Percentiles rank a stretch among this genome's conserved stretches.
Conservation (phyloP, 2,113 vertebrate species). For the Alaudala cheleensis region DNA sequence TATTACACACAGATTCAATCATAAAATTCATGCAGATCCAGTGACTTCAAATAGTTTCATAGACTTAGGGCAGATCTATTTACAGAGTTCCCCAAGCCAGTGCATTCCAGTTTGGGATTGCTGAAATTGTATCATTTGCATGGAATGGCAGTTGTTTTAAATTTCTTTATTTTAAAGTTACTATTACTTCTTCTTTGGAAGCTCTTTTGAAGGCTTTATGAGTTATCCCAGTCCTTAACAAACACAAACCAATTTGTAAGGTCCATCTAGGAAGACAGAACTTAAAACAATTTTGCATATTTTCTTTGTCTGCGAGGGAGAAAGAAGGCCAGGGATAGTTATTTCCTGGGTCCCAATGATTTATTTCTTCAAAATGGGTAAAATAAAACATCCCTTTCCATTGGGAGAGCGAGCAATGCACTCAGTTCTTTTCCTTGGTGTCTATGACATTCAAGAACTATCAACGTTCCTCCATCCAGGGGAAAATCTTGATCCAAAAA, state of each 20-base stretch:
- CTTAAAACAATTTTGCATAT: not conserved
- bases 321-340: not conserved
- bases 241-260: not conserved
- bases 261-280: not conserved
- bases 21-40: not conserved
- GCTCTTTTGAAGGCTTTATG: not conserved
- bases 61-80: not conserved
- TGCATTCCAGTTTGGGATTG: not conserved
- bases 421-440: not conserved
- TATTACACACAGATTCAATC: not conserved
- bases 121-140: not conserved
- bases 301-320: not conserved
- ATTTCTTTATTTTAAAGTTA: not conserved
- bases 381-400: not conserved
- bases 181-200: not conserved
- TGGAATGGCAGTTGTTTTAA: not conserved
- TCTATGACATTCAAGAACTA: not conserved
- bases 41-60: not conserved
- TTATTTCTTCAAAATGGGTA: not conserved
- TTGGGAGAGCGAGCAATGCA: not conserved
- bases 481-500: not conserved
- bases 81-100: not conserved
- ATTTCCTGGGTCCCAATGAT: not conserved
- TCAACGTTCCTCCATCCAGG: not conserved
- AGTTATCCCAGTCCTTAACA: not conserved